Evolutionary conservation across 2,113 vertebrate genomes (phyloP).

Genomic region (Oceanodroma tethys): DNA sequence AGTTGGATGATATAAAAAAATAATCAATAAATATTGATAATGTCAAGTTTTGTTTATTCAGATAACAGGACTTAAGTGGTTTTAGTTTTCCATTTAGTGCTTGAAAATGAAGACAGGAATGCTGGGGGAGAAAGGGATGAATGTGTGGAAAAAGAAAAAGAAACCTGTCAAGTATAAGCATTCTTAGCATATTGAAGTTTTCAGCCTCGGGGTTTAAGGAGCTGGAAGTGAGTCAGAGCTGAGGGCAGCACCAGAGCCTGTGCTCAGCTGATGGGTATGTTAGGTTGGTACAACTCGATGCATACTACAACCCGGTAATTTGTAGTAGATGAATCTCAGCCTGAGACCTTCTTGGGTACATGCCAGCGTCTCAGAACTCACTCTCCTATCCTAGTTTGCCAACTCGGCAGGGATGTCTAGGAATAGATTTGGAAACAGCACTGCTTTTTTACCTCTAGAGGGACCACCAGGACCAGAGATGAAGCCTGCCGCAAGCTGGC

Average conservation of each 20-base stretch:
- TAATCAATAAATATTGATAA: neutral
- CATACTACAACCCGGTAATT: neutral
- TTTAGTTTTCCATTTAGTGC: neutral
- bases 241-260: neutral
- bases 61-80: neutral
- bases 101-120: neutral
- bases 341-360: neutral
- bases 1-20: neutral
- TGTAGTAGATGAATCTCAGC: neutral
- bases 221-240: neutral
- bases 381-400: neutral
- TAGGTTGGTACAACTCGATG: neutral
- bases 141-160: neutral
- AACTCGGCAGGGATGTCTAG: neutral
- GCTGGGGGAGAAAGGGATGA: neutral
- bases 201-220: neutral
- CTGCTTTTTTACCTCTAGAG: conserved; percentile 62
- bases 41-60: neutral
- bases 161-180: neutral
- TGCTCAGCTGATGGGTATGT: neutral
- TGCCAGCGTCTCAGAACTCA: neutral
- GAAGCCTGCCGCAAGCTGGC: neutral
- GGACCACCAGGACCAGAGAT: conserved; percentile 65
- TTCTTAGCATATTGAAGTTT: neutral
- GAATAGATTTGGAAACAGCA: neutral